A percentile compares a stretch with the other conserved stretches of the same genome.
These are phyloP conservation scores for Phortica magna DNA, from an alignment of 2,888 invertebrate genomes.

Conservation along the genomic window DNA sequence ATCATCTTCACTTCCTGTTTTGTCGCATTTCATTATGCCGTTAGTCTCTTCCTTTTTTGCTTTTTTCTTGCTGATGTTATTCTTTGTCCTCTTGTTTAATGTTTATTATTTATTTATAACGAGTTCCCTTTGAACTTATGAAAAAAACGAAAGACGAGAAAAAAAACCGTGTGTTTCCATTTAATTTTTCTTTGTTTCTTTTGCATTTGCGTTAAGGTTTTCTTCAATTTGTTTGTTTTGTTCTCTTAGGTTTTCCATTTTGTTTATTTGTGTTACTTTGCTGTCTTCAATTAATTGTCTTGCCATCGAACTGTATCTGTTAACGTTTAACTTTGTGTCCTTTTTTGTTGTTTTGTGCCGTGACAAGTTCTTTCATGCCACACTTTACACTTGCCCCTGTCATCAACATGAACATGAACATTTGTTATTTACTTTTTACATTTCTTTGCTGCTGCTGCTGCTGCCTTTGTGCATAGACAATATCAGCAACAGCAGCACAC, in stretches of 20 bases:
- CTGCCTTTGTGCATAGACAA: conserved; percentile 20
- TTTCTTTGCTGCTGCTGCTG: not conserved
- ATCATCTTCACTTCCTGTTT: conserved; percentile 33
- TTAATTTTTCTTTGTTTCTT: conserved; percentile 34
- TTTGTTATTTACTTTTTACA: conserved; percentile 14
- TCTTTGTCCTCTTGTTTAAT: conserved; percentile 45
- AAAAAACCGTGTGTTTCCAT: conserved; percentile 60
- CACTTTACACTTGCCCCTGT: not conserved
- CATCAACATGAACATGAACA: not conserved
- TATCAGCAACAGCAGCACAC: not conserved
- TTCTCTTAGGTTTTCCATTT: conserved; percentile 33
- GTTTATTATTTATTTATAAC: conserved; percentile 70
- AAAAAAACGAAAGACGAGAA: no score
- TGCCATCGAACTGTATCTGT: conserved; percentile 29
- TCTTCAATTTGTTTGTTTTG: conserved; percentile 11
- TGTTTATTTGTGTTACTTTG: not conserved
- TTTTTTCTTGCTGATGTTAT: conserved; percentile 26
- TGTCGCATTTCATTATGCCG: conserved; percentile 41
- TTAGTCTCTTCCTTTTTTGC: conserved; percentile 21
- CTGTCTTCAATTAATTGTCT: conserved; percentile 37
- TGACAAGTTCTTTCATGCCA: not conserved
- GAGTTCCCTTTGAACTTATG: conserved; percentile 66
- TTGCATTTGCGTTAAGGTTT: conserved; percentile 29
- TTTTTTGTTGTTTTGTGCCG: conserved; percentile 20
- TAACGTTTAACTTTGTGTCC: conserved; percentile 24